Percentiles rank a stretch among this genome's conserved stretches.
Conservation (phyloP, 2,888 invertebrate species). For the Lasioglossum marginatum region DNA sequence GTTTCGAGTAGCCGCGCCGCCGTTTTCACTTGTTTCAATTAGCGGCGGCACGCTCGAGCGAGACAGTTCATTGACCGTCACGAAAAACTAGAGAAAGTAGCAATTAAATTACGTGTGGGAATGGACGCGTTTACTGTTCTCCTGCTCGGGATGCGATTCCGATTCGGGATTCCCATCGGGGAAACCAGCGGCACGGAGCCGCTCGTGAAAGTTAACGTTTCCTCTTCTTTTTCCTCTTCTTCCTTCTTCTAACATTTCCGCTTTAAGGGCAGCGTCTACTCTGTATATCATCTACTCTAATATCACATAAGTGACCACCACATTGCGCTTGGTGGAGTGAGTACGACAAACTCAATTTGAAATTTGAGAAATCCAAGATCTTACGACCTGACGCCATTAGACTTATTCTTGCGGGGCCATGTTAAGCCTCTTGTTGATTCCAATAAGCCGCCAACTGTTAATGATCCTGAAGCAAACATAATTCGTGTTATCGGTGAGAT, state of each 20-base stretch:
- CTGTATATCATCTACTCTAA: too few relatives aligned
- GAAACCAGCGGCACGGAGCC: conserved; percentile 1
- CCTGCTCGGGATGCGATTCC: not conserved
- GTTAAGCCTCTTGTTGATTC: too few relatives aligned
- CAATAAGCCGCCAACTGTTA: too few relatives aligned
- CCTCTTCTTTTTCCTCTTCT: not conserved
- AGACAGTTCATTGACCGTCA: conserved; percentile 49
- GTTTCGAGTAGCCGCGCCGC: conserved; percentile 21
- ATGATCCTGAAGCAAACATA: too few relatives aligned
- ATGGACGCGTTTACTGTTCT: conserved; percentile 18
- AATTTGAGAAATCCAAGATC: too few relatives aligned
- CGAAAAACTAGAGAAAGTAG: conserved; percentile 46
- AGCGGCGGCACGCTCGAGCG: conserved; percentile 32
- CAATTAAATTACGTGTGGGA: conserved; percentile 40
- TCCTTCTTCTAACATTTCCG: not conserved
- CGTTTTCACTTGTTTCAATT: conserved; percentile 52
- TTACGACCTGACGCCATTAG: too few relatives aligned
- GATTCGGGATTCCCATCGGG: conserved; percentile 26
- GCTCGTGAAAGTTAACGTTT: not conserved
- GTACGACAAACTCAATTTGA: too few relatives aligned
- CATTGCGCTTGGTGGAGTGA: too few relatives aligned
- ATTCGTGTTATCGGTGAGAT: too few relatives aligned
- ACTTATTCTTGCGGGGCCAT: too few relatives aligned
- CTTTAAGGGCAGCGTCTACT: too few relatives aligned
- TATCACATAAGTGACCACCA: too few relatives aligned